Percentiles rank a stretch among this genome's conserved stretches.
These are phyloP conservation scores for Drosophila grimshawi DNA, from an alignment of 1,140 invertebrate species.

Conservation along the genomic window DNA sequence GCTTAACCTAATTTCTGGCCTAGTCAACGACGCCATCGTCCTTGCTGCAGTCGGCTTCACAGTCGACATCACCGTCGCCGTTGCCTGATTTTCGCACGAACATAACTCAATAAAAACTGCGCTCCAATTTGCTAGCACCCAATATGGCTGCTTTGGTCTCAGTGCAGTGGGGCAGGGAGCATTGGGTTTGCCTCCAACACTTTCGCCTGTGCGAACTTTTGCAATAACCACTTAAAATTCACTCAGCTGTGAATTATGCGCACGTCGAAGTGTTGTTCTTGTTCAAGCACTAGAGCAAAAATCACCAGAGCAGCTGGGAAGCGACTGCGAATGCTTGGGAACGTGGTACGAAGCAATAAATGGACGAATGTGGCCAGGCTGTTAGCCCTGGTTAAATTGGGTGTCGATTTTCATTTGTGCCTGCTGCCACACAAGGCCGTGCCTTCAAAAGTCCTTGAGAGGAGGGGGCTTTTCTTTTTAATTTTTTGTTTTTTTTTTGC, in stretches of 20 bases:
- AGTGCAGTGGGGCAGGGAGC: slow-evolving; percentile 15
- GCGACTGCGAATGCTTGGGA: slow-evolving; percentile 6
- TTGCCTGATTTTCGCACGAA: no score
- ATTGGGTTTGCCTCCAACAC: slow-evolving; percentile 50
- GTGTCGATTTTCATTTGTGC: slow-evolving; percentile 68
- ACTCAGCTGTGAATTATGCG: slow-evolving; percentile 82
- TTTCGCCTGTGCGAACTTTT: slow-evolving; percentile 77
- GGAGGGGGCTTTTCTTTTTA: neutral
- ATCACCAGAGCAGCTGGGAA: slow-evolving; percentile 16
- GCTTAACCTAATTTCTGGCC: slow-evolving; percentile 78
- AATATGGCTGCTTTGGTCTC: slow-evolving; percentile 26
- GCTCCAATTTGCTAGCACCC: slow-evolving; percentile 51
- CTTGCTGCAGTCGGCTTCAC: slow-evolving; percentile 2
- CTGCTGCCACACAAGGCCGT: slow-evolving; percentile 14
- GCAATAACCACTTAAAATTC: slow-evolving; percentile 83
- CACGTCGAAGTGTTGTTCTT: slow-evolving; percentile 76
- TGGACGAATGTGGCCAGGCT: slow-evolving; percentile 66
- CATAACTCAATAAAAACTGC: slow-evolving; percentile 76
- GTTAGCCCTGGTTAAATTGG: slow-evolving; percentile 58
- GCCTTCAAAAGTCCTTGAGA: slow-evolving; percentile 1
- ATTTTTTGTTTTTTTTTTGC: slow-evolving; percentile 33
- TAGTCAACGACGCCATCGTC: slow-evolving; percentile 53
- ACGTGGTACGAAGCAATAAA: slow-evolving; percentile 55
- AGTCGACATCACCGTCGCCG: no score
- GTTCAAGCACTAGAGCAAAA: slow-evolving; percentile 40